Percentiles rank a stretch among this genome's conserved stretches.
phyloP scores from a whole-genome alignment of 2,888 invertebrate genomes.

The Cryptus viduatorius region DNA sequence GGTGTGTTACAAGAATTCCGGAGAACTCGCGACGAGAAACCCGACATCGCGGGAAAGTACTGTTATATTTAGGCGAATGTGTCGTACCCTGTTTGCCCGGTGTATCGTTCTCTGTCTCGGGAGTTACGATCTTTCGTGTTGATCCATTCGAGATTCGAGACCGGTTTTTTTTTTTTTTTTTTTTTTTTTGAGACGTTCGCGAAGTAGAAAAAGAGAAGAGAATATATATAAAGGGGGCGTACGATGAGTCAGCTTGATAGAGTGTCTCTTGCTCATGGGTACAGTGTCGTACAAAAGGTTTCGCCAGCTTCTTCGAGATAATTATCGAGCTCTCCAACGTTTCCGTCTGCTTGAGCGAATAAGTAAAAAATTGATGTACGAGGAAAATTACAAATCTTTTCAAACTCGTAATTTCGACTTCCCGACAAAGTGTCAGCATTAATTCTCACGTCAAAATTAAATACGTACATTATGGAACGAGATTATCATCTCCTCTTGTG shows the following conservation, averaged over 20 bases:
- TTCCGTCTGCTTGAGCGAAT: background rate
- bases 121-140: slow-evolving; percentile 64
- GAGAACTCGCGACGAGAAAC: slow-evolving; percentile 8
- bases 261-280: slow-evolving; percentile 27
- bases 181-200: slow-evolving; percentile 58
- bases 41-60: slow-evolving; percentile 23
- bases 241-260: slow-evolving; percentile 59
- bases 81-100: slow-evolving; percentile 39
- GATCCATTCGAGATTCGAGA: slow-evolving; percentile 64
- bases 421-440: slow-evolving; percentile 1
- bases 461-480: slow-evolving; percentile 36
- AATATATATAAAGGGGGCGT: slow-evolving; percentile 27
- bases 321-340: slow-evolving; percentile 10
- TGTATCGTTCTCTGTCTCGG: slow-evolving; percentile 14
- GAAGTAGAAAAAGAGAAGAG: slow-evolving; percentile 35
- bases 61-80: slow-evolving; percentile 51
- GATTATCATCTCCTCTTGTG: slow-evolving; percentile 39
- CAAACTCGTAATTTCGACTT: background rate
- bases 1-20: slow-evolving; percentile 8
- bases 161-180: slow-evolving; percentile 68
- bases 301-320: background rate
- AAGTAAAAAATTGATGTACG: background rate
- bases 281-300: slow-evolving; percentile 51
- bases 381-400: slow-evolving; percentile 9
- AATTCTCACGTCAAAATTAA: slow-evolving; percentile 13